Evolutionary conservation across 1,140 invertebrate genomes (phyloP).

Genomic region (Orchesella cincta): DNA sequence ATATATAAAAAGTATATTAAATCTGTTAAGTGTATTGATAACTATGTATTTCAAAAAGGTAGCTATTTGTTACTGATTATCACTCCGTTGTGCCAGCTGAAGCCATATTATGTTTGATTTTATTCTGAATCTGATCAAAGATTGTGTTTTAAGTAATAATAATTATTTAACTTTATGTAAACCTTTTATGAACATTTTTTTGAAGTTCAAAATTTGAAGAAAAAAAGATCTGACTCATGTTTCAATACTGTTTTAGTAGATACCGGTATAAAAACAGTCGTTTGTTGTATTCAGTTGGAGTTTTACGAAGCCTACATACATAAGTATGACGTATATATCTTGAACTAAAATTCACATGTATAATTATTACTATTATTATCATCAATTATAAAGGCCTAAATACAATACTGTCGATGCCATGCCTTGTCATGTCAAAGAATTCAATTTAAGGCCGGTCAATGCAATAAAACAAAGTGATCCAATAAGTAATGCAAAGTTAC

Average conservation of each 20-base stretch:
- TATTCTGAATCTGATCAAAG: too few relatives aligned
- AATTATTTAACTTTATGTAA: too few relatives aligned
- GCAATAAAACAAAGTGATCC: constrained; percentile 28
- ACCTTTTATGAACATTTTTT: too few relatives aligned
- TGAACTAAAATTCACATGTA: too few relatives aligned
- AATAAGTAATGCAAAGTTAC: not conserved
- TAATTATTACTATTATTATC: not conserved
- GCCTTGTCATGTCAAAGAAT: not conserved
- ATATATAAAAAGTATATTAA: not conserved
- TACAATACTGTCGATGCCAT: not conserved
- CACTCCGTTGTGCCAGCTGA: not conserved
- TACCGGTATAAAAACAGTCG: too few relatives aligned
- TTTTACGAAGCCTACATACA: not conserved
- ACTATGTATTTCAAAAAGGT: not conserved
- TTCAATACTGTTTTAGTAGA: too few relatives aligned
- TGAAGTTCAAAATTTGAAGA: too few relatives aligned
- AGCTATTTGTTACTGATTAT: not conserved
- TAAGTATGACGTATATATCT: not conserved
- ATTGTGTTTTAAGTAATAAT: too few relatives aligned
- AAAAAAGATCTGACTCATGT: too few relatives aligned
- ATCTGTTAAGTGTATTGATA: not conserved
- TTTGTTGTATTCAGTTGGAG: not conserved
- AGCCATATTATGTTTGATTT: not conserved
- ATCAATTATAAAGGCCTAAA: not conserved
- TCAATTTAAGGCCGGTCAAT: constrained; percentile 22